Percentiles rank a stretch among this genome's conserved stretches.
Evolutionary conservation across 2,113 vertebrate genomes (phyloP).

Genomic region (Excalfactoria chinensis): DNA sequence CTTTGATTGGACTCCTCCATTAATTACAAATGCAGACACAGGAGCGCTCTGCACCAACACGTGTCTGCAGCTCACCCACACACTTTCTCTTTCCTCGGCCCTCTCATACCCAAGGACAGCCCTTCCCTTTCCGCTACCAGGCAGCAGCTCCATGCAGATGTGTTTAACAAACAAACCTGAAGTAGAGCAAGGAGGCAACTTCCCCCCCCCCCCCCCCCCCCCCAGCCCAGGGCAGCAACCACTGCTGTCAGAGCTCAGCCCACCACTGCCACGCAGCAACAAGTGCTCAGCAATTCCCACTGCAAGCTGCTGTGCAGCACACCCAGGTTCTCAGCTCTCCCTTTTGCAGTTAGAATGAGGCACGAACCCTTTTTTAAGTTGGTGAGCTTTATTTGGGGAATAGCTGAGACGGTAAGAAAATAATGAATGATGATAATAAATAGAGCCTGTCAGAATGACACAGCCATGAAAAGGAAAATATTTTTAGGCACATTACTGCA

Average conservation of each 20-base stretch:
- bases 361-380: neutral
- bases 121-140: neutral
- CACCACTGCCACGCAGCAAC: neutral
- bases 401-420: conserved; percentile 40
- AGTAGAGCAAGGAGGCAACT: neutral
- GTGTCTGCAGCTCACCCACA: neutral
- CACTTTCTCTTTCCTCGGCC: neutral
- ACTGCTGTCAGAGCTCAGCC: neutral
- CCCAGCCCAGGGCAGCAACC: neutral
- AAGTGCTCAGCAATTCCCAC: rapidly evolving
- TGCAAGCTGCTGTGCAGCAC: neutral
- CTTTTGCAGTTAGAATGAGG: neutral
- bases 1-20: neutral
- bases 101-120: neutral
- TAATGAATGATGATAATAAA: conserved; percentile 33
- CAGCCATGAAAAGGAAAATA: neutral
- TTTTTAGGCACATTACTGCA: neutral
- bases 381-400: conserved; percentile 37
- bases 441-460: neutral
- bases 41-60: neutral
- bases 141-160: neutral
- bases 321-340: neutral
- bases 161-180: neutral
- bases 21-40: neutral
- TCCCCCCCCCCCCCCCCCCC: neutral